Base-by-base conservation (phyloP, 2,888 invertebrate genomes). In the Thymelicus lineola region DNA sequence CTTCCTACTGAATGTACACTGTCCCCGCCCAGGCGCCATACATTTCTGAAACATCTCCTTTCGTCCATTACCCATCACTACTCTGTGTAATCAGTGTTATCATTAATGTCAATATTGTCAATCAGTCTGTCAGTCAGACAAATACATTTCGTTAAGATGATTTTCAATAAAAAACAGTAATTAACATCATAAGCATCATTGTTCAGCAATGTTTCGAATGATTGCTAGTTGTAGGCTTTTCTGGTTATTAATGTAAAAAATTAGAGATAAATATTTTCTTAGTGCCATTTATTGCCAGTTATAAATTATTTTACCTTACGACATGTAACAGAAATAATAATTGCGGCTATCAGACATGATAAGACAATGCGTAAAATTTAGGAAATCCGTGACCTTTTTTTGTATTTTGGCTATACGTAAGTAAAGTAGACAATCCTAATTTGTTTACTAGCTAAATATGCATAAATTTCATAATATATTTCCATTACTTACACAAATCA, bases 321-420 rank as follows among this genome's bases (percentile, higher is more conserved):
- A 82, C 87, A 91, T 90, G 90, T 87, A 79, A 87, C 83, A 76
- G 77, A 76, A 80, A 72, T 73, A 77, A 72, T 73, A 62, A 72
- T 73, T 70, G 79, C 73, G 76, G 80, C 74, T 80, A 81, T 80
- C 85, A 88, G 92, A 88, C 81, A 93, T 93, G 93, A 88, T 90
- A 90, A 91, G 87, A 78, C 90, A 89, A 84, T 84, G 82, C 73
- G 77, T 89, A 77, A 92, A 90, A 85, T 88, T 87, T 77, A 88
- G 91, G 80, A 92, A 91, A 82, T 89, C 89, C 82, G 75, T 91
- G 75, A 85, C 86, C 76, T 82, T 85, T 77, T 79, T 86, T 78
- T 83, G 83, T 78, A 75, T 89, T 79, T 75, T 88, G 74, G 84
- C 80, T 83, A 76, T 90, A 80, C 75, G 92, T 91, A 83, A 91